Conservation (phyloP, 2,113 vertebrate genomes). For the Caranx melampygus region DNA sequence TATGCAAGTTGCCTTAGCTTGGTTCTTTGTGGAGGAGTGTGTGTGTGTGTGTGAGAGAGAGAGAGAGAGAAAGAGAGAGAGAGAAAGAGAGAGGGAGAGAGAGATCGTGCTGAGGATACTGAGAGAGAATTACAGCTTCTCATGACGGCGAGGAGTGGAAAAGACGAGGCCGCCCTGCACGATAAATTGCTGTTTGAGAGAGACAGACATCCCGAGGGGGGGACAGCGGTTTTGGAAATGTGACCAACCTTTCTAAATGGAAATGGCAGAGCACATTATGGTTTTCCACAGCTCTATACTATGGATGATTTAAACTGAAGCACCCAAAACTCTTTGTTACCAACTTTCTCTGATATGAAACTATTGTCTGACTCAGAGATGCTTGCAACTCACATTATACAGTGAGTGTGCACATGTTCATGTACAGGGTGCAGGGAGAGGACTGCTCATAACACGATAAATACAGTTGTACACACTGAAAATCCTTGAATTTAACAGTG, state of each 20-base stretch:
- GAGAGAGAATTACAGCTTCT: conserved; percentile 81
- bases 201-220: conserved; percentile 67
- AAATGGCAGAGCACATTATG: conserved; percentile 56
- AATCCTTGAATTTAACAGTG: not conserved
- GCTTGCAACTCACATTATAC: not conserved
- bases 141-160: conserved; percentile 70
- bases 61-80: conserved; percentile 71
- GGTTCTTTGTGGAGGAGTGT: conserved; percentile 82
- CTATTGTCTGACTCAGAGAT: conserved; percentile 10
- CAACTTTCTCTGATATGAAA: conserved; percentile 35
- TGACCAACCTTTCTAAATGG: conserved; percentile 72
- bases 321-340: conserved; percentile 21
- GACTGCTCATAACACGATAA: not conserved
- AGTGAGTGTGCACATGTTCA: not conserved
- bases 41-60: conserved; percentile 56
- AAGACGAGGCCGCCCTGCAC: conserved; percentile 69
- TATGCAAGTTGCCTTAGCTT: conserved; percentile 86
- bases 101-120: conserved; percentile 84
- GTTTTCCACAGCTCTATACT: conserved; percentile 41
- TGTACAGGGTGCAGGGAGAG: not conserved
- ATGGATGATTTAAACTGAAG: conserved; percentile 18
- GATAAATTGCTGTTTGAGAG: conserved; percentile 76
- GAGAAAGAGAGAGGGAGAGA: conserved; percentile 76
- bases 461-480: not conserved
- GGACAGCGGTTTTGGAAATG: conserved; percentile 64